Conservation (phyloP, 2,113 vertebrate genomes). For the Beaufortia kweichowensis region DNA sequence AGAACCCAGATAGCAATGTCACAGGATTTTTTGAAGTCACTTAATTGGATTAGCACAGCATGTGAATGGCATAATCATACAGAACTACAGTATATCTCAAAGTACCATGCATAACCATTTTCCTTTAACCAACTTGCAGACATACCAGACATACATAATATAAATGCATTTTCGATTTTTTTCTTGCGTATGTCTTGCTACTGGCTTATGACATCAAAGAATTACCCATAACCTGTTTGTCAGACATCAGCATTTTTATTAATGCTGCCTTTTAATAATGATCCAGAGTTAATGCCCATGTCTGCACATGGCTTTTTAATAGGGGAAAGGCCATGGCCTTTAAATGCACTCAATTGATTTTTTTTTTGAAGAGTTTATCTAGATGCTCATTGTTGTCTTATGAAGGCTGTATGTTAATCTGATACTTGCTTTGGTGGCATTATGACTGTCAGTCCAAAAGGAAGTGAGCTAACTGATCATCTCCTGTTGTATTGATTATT, state of each 20-base stretch:
- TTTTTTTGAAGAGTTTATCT: background rate
- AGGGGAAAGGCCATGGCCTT: background rate
- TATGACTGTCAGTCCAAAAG: conserved; percentile 13
- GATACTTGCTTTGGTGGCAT: background rate
- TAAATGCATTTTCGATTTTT: conserved; percentile 9
- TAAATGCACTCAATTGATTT: background rate
- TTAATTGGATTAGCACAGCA: too few species aligned
- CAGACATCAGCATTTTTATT: conserved; percentile 12
- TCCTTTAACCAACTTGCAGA: conserved; percentile 20
- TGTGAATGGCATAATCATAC: too few species aligned
- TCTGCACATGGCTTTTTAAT: background rate
- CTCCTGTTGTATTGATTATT: background rate
- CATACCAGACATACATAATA: background rate
- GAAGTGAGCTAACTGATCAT: conserved; percentile 1
- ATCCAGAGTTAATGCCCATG: background rate
- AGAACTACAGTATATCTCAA: too few species aligned
- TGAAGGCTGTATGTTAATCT: background rate
- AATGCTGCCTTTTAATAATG: background rate
- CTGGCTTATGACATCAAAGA: background rate
- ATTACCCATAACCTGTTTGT: background rate
- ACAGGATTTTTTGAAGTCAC: too few species aligned
- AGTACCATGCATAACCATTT: too few species aligned
- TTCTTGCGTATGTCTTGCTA: background rate
- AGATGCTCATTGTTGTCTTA: background rate
- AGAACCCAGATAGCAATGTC: too few species aligned